A percentile compares a stretch with the other conserved stretches of the same genome.
These are phyloP conservation scores for Mormyrus proboscirostris DNA, from an alignment of 2,797 vertebrate species.

Conservation along the genomic window DNA sequence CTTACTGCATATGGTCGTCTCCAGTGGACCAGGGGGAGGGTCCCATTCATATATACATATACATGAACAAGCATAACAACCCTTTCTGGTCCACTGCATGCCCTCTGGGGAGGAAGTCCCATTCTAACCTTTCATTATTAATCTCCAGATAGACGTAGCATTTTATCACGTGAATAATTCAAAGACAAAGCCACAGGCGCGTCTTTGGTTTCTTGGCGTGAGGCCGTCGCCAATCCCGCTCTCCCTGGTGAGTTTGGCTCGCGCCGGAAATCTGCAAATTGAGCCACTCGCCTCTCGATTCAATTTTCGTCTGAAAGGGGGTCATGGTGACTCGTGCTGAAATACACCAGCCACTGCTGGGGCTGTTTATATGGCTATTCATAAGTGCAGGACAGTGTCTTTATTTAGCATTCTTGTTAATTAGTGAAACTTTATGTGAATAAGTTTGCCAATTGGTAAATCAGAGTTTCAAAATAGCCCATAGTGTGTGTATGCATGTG, in stretches of 20 bases:
- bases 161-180: conserved; percentile 69
- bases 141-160: conserved; percentile 57
- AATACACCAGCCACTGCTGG: not conserved
- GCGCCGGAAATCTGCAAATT: not conserved
- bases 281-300: not conserved
- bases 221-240: not conserved
- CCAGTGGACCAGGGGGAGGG: not conserved
- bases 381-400: not conserved
- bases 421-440: not conserved
- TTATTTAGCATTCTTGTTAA: not conserved
- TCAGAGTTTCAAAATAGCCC: not conserved
- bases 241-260: not conserved
- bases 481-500: not conserved
- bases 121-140: conserved; percentile 62
- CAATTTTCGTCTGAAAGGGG: not conserved
- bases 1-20: not conserved
- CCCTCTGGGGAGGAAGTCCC: conserved; percentile 31
- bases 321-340: not conserved
- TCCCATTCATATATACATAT: not conserved
- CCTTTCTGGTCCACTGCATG: conserved; percentile 14
- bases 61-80: not conserved
- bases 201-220: not conserved
- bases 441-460: not conserved
- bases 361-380: not conserved
- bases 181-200: conserved; percentile 35